phyloP scores from a whole-genome alignment of 1,140 invertebrate genomes.

The Drosophila leontia region DNA sequence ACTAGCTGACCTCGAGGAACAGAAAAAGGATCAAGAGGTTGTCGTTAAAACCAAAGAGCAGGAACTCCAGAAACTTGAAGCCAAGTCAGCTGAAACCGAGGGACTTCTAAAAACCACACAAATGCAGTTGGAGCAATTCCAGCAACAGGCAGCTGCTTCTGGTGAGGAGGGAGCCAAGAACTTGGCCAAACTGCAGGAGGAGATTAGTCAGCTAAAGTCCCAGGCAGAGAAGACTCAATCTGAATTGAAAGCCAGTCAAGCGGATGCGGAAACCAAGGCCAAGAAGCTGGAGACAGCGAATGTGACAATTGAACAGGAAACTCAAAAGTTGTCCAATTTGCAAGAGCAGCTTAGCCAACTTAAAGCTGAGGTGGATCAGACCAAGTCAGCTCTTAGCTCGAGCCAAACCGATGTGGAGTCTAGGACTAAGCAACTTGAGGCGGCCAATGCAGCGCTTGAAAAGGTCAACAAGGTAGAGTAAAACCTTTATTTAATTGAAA shows the following conservation, averaged over 20 bases:
- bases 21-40: constrained; percentile 6
- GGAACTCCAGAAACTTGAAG: background rate
- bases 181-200: constrained; percentile 43
- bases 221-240: constrained; percentile 15
- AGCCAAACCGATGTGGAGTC: constrained; percentile 41
- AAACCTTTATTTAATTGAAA: background rate
- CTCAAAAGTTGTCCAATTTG: constrained; percentile 23
- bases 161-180: constrained; percentile 39
- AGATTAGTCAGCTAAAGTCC: constrained; percentile 28
- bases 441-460: constrained; percentile 28
- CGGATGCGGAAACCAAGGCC: constrained; percentile 11
- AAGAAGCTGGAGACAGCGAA: constrained; percentile 34
- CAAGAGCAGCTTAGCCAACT: constrained; percentile 32
- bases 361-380: constrained; percentile 6
- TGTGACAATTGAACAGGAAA: constrained; percentile 17
- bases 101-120: constrained; percentile 17
- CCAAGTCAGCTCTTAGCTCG: constrained; percentile 6
- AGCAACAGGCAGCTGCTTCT: constrained; percentile 31
- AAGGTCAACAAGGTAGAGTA: constrained; percentile 54
- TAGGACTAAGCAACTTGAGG: constrained; percentile 41
- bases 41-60: constrained; percentile 16
- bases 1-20: background rate
- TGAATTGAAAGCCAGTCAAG: background rate
- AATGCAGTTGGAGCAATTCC: constrained; percentile 56
- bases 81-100: constrained; percentile 7